Percentiles rank a stretch among this genome's conserved stretches.
Evolutionary conservation across 2,888 invertebrate genomes (phyloP).

Genomic region (Caenorhabditis sp.): DNA sequence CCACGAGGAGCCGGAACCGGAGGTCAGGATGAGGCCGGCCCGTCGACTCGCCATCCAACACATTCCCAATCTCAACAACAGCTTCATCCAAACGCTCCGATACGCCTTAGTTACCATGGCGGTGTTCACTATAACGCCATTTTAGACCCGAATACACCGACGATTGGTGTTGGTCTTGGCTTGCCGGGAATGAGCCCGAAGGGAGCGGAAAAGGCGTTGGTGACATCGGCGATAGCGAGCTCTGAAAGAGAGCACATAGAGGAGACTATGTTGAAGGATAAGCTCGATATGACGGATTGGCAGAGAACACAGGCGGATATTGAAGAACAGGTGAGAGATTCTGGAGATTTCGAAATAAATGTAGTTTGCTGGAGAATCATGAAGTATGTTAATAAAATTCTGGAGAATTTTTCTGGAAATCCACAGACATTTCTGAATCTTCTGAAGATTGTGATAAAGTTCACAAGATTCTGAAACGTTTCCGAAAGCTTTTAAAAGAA

Average conservation of each 20-base stretch:
- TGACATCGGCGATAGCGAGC: constrained; percentile 52
- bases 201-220: constrained; percentile 59
- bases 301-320: constrained; percentile 81
- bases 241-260: constrained; percentile 62
- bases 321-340: constrained; percentile 29
- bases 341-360: no score
- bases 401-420: no score
- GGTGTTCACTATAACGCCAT: constrained; percentile 87
- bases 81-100: constrained; percentile 74
- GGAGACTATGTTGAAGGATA: constrained; percentile 88
- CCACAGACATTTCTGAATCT: no score
- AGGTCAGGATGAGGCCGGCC: neutral
- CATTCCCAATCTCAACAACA: constrained; percentile 74
- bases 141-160: constrained; percentile 82
- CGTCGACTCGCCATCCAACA: neutral
- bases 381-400: no score
- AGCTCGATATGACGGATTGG: constrained; percentile 87
- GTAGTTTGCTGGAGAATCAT: no score
- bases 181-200: constrained; percentile 75
- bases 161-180: constrained; percentile 84
- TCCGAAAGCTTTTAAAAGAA: no score
- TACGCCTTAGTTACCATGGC: constrained; percentile 85
- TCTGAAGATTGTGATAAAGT: no score
- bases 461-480: no score
- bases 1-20: constrained; percentile 71